phyloP scores from a whole-genome alignment of 2,113 vertebrate species.

The Sardina pilchardus region DNA sequence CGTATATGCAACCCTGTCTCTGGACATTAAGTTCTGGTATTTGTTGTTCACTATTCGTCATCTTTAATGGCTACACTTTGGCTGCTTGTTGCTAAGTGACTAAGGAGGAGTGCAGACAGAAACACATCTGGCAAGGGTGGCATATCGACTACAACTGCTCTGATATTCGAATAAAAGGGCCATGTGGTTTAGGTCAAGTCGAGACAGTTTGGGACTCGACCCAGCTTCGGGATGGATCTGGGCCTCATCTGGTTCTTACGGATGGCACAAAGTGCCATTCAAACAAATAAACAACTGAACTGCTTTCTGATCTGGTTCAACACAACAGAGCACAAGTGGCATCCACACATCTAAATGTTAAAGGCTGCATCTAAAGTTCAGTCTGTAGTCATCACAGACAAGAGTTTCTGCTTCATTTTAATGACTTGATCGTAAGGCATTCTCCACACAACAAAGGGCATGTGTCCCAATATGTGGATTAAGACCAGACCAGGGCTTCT shows the following conservation, averaged over 20 bases:
- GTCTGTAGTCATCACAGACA: too few relatives aligned
- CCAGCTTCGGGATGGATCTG: too few relatives aligned
- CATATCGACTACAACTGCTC: not conserved
- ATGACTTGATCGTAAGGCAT: not conserved
- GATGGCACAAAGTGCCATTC: too few relatives aligned
- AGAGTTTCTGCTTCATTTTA: not conserved
- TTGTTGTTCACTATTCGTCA: not conserved
- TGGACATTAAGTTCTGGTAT: not conserved
- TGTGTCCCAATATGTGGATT: not conserved
- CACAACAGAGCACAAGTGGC: too few relatives aligned
- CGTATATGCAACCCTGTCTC: not conserved
- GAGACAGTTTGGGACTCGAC: too few relatives aligned
- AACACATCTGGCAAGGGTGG: not conserved
- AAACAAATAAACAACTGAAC: too few relatives aligned
- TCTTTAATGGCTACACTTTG: not conserved
- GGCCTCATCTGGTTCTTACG: too few relatives aligned
- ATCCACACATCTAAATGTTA: too few relatives aligned
- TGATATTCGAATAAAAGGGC: too few relatives aligned
- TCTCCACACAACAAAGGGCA: not conserved
- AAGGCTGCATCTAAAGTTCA: too few relatives aligned
- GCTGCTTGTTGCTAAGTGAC: not conserved
- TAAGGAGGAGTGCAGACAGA: not conserved
- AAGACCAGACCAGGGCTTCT: not conserved
- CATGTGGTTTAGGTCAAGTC: too few relatives aligned
- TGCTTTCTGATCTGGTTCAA: too few relatives aligned